These are phyloP conservation scores for Labia minor DNA, from an alignment of 2,888 invertebrate species.

Conservation along the genomic window DNA sequence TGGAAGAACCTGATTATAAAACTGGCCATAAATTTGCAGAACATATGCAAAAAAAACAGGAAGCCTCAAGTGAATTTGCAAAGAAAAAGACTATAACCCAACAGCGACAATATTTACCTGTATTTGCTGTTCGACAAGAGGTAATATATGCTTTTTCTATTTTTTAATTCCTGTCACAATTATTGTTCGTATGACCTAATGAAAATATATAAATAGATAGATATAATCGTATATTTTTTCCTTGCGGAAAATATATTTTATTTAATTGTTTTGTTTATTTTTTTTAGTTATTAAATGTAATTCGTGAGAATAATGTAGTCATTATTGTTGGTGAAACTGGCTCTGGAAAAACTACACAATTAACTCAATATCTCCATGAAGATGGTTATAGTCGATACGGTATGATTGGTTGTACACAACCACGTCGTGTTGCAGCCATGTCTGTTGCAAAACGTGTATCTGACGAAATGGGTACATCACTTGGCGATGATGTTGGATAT, in stretches of 20 bases:
- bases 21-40: slow-evolving; percentile 94
- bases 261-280: background rate
- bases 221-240: no score
- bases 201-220: no score
- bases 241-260: no score
- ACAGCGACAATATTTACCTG: slow-evolving; percentile 86
- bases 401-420: slow-evolving; percentile 97
- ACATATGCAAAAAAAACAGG: slow-evolving; percentile 61
- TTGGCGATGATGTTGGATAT: slow-evolving; percentile 92
- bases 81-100: slow-evolving; percentile 71
- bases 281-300: slow-evolving; percentile 63
- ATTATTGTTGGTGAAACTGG: slow-evolving; percentile 94
- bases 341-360: slow-evolving; percentile 94
- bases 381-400: slow-evolving; percentile 88
- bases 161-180: no score
- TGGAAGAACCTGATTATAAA: slow-evolving; percentile 73
- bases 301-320: slow-evolving; percentile 85
- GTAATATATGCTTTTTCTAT: slow-evolving; percentile 29
- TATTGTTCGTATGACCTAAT: no score
- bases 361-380: slow-evolving; percentile 95
- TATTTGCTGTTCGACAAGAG: slow-evolving; percentile 90
- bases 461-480: slow-evolving; percentile 86
- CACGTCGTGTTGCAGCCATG: slow-evolving; percentile 96
- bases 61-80: slow-evolving; percentile 72
- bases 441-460: slow-evolving; percentile 98